Base-by-base conservation (phyloP, 2,888 invertebrate genomes). In the Cephus nigrinus region DNA sequence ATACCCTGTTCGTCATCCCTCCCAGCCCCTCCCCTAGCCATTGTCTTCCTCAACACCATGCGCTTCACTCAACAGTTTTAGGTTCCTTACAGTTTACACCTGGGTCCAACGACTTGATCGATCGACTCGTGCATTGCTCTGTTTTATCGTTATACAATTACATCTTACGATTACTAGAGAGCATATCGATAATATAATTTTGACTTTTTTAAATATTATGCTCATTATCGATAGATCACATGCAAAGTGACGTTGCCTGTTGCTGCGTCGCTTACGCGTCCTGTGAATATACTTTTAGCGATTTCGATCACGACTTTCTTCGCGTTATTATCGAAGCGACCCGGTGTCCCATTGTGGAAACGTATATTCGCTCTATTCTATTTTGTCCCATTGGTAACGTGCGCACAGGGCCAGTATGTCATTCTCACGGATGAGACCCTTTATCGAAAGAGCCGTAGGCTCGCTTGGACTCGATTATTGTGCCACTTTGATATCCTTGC, bases 81-180 rank as follows among this genome's bases (percentile, higher is more conserved):
- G 89, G 87, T 86, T 85, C 78, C 78, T 86, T 82, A 87, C 84
- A 82, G 84, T 85, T 84, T 84, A 86, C 86, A 82, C 82, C 86
- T 86, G 88, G 86, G 84, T 86, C 83, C 85, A 85, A 84, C 86
- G 84, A 86, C 86, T 88, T 88, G 88, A 88, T 89, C 86, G 84
- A 87, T 84, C 80, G 81, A 75, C 80, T 77, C 79, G 76, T 75
- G 69, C 79, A 78, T 80, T 71, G 69, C 73, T 69, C 72, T 77
- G 55, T 55, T 55, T 55, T 55, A 55, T 23, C 55, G 72, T 75
- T 76, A 74, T 75, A 71, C 68, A 81, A 55, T 55, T 55, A 55
- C 33, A 32, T 71, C 75, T 72, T 73, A 71, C 69, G 69, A 68
- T 78, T 68, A 40, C 69, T 68, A 68, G 36, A 68, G 15, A 76